phyloP scores from a whole-genome alignment of 2,113 vertebrate genomes.

The Malurus cyaneus region DNA sequence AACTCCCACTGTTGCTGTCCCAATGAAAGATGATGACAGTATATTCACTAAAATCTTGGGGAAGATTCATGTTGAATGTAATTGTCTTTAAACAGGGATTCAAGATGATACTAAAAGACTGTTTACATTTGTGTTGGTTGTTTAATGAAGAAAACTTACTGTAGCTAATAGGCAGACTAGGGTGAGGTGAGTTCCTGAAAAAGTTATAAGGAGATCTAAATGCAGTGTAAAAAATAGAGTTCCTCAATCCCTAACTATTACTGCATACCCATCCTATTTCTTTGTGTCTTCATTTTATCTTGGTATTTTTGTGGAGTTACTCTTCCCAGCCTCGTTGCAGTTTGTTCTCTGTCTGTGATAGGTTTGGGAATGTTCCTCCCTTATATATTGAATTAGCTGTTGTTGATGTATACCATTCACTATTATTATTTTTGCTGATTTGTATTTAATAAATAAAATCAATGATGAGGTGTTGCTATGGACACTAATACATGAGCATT shows the following conservation, averaged over 20 bases:
- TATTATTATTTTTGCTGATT: not conserved
- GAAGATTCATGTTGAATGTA: not conserved
- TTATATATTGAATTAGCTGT: not conserved
- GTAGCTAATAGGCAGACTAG: not conserved
- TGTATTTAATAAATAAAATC: constrained; percentile 6
- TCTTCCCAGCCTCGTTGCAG: not conserved
- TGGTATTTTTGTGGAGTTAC: not conserved
- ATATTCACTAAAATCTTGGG: not conserved
- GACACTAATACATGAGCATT: not conserved
- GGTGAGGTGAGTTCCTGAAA: not conserved
- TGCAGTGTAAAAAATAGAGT: not conserved
- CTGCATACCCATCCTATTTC: not conserved
- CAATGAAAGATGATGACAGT: not conserved
- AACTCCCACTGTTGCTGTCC: not conserved
- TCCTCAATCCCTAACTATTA: not conserved
- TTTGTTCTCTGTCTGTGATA: not conserved
- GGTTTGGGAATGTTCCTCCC: not conserved
- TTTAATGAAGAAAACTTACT: not conserved
- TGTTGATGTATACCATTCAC: not conserved
- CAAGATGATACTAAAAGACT: not conserved
- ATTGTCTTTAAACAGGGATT: not conserved
- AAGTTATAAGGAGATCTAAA: not conserved
- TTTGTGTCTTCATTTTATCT: not conserved
- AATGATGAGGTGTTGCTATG: constrained; percentile 14
- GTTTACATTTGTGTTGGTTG: not conserved